Conservation (phyloP, 2,888 invertebrate genomes). For the Syrista parreyssii region DNA sequence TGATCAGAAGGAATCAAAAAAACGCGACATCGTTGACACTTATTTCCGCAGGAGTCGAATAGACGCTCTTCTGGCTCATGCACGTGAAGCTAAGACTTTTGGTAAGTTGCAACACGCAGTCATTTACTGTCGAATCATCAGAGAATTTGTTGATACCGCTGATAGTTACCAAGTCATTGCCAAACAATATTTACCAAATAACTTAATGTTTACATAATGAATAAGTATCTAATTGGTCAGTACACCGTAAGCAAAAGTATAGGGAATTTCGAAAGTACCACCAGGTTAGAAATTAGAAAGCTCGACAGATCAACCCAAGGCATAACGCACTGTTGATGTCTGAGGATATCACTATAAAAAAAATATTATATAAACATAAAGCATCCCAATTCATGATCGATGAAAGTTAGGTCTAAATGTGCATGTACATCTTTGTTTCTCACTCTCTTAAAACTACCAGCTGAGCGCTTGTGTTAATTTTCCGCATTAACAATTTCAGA, state of each 20-base stretch:
- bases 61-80: conserved; percentile 57
- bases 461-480: neutral
- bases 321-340: neutral
- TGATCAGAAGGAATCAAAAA: conserved; percentile 25
- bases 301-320: neutral
- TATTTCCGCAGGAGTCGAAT: conserved; percentile 61
- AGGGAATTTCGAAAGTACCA: neutral
- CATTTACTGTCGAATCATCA: neutral
- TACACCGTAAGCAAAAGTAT: neutral
- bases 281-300: neutral
- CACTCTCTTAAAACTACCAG: neutral
- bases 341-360: neutral
- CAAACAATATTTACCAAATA: neutral
- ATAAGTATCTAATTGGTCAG: neutral
- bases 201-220: neutral
- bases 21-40: conserved; percentile 53
- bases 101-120: conserved; percentile 39
- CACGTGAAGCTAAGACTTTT: conserved; percentile 57
- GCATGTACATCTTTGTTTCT: neutral
- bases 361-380: neutral
- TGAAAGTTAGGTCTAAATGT: neutral
- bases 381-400: neutral
- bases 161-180: neutral
- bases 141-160: neutral
- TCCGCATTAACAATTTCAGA: conserved; percentile 38